Conservation (phyloP, 1,140 invertebrate genomes). For the Probaryconus sp. region DNA sequence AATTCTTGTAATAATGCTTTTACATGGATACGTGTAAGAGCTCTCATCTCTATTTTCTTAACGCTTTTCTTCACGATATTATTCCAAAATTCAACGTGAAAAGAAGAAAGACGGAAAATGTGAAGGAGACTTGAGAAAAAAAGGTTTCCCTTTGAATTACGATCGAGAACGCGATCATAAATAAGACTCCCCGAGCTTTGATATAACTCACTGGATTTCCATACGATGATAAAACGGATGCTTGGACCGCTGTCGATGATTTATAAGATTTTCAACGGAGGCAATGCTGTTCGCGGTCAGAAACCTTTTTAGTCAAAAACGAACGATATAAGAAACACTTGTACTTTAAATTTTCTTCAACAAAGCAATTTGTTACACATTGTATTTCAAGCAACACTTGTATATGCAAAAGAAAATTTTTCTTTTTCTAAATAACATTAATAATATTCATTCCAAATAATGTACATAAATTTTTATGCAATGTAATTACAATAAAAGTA, state of each 20-base stretch:
- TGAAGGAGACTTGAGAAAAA: slow-evolving; percentile 38
- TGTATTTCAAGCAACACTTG: no score
- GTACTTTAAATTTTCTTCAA: slow-evolving; percentile 36
- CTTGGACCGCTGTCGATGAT: slow-evolving; percentile 68
- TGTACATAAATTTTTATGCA: no score
- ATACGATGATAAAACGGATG: slow-evolving; percentile 77
- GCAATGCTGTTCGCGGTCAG: slow-evolving; percentile 59
- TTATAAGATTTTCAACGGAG: slow-evolving; percentile 70
- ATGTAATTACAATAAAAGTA: slow-evolving; percentile 38
- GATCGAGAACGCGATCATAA: slow-evolving; percentile 70
- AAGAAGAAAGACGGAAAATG: slow-evolving; percentile 57
- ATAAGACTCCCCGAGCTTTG: slow-evolving; percentile 71
- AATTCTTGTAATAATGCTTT: slow-evolving; percentile 43
- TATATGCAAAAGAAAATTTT: no score
- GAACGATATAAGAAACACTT: slow-evolving; percentile 48
- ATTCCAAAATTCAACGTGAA: slow-evolving; percentile 44
- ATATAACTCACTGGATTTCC: slow-evolving; percentile 76
- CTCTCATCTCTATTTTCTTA: slow-evolving; percentile 57
- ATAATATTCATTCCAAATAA: no score
- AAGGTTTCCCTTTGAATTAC: slow-evolving; percentile 66
- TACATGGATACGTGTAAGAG: slow-evolving; percentile 41
- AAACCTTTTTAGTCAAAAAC: slow-evolving; percentile 53
- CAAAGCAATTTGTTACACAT: slow-evolving; percentile 22
- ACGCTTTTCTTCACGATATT: slow-evolving; percentile 42
- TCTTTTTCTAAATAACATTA: no score